Evolutionary conservation across 2,888 invertebrate species (phyloP), one percentile per base, ranked within the genome.

Genomic region (Pegoplata infirma): DNA sequence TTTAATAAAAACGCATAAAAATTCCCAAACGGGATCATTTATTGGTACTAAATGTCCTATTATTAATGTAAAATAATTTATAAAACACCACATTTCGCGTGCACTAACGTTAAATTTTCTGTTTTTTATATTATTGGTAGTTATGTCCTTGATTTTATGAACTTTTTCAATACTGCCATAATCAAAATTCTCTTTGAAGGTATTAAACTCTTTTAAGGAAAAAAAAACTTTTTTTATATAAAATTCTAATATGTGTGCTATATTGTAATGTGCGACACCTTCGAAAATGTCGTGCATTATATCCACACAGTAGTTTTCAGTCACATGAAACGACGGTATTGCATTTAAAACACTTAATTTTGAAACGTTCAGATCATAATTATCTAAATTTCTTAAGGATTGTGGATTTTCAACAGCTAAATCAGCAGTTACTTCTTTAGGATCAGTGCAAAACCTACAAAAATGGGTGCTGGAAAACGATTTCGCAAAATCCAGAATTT

Each of bases 221-320:
- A 49, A 49, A 2, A 49, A 6, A 19, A 19, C 12, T 19, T 7
- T 4, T 1, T 49, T 17, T 8, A 49, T 21, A 19, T 21, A 49
- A 49, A 19, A 21, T 5, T 49, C 19, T 17, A 49, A 49, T 10
- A 49, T 49, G 19, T 49, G 21, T 49, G 21, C 49, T 19, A 49
- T 1, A 49, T 49, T 49, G 10, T 49, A 49, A 49, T 21, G 49
- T 5, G 49, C 49, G 19, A 49, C 10, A 21, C 49, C 49, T 21
- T 21, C 49, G 19, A 49, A 49, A 19, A 49, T 49, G 21, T 49
- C 49, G 21, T 49, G 49, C 49, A 49, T 49, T 49, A 49, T 19
- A 49, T 49, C 49, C 17, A 19, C 49, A 21, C 49, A 19, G 19
- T 19, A 49, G 19, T 49, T 21, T 49, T 49, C 12, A 2, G 49